A percentile compares a stretch with the other conserved stretches of the same genome.
phyloP scores from a whole-genome alignment of 2,888 invertebrate genomes.

The Tipula unca region DNA sequence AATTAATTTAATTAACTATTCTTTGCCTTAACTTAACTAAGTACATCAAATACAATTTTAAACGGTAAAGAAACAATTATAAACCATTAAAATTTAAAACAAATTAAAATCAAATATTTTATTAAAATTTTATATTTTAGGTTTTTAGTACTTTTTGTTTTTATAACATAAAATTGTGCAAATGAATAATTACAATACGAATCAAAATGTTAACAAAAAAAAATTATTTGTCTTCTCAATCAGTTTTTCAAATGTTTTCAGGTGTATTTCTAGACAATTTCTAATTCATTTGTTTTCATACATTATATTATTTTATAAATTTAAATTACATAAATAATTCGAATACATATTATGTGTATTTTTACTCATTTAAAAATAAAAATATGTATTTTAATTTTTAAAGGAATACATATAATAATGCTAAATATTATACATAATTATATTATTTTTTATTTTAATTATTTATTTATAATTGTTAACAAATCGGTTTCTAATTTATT shows the following conservation, averaged over 20 bases:
- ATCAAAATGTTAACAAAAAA: background rate
- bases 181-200: slow-evolving; percentile 2
- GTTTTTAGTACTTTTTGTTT: background rate
- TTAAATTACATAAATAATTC: background rate
- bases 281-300: background rate
- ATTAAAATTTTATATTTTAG: background rate
- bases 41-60: too few relatives aligned
- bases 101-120: background rate
- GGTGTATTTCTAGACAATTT: background rate
- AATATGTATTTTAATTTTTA: background rate
- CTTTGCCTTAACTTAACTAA: too few relatives aligned
- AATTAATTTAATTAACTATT: too few relatives aligned
- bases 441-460: background rate
- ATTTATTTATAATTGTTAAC: background rate
- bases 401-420: background rate
- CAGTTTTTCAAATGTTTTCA: background rate
- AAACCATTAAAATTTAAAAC: background rate
- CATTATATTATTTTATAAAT: background rate
- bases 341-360: background rate
- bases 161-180: background rate
- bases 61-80: too few relatives aligned
- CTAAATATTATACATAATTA: background rate
- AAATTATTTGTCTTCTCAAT: background rate
- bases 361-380: background rate
- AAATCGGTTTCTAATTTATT: background rate